A percentile compares a stretch with the other conserved stretches of the same genome.
These are phyloP conservation scores for Hafferia zeledoni DNA, from an alignment of 2,797 vertebrate genomes.

Conservation along the genomic window DNA sequence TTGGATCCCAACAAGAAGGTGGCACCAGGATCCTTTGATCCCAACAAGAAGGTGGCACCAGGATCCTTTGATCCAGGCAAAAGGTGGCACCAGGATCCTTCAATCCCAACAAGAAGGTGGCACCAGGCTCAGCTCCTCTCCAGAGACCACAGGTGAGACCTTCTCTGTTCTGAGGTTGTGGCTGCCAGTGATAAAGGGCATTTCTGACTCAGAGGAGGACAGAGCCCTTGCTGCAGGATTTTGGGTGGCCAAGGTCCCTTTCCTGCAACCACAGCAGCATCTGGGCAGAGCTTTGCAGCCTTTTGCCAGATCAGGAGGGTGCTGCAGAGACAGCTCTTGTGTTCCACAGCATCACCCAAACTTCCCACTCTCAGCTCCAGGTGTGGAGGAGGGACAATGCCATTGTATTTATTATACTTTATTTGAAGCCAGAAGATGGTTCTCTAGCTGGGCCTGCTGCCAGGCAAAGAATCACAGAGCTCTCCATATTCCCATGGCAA, in stretches of 20 bases:
- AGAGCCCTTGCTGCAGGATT: fast-evolving
- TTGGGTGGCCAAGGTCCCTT: background rate
- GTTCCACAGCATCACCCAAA: background rate
- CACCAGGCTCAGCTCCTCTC: background rate
- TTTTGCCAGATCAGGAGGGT: background rate
- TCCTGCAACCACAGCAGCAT: background rate
- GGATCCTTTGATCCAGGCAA: too few species aligned
- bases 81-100: too few species aligned
- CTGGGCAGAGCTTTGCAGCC: background rate
- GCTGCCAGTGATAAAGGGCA: background rate
- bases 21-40: too few species aligned
- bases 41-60: too few species aligned
- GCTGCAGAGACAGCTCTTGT: background rate
- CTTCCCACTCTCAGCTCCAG: background rate
- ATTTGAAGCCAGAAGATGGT: background rate
- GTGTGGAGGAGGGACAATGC: background rate
- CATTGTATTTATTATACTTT: background rate
- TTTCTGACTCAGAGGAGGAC: background rate
- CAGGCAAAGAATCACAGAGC: background rate
- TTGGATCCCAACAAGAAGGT: too few species aligned
- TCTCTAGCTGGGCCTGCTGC: background rate
- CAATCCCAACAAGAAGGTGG: background rate
- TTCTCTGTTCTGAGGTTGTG: background rate
- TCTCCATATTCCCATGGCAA: background rate
- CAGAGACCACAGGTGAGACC: background rate